phyloP scores from a whole-genome alignment of 2,888 invertebrate species.

The Heliconius cydno region DNA sequence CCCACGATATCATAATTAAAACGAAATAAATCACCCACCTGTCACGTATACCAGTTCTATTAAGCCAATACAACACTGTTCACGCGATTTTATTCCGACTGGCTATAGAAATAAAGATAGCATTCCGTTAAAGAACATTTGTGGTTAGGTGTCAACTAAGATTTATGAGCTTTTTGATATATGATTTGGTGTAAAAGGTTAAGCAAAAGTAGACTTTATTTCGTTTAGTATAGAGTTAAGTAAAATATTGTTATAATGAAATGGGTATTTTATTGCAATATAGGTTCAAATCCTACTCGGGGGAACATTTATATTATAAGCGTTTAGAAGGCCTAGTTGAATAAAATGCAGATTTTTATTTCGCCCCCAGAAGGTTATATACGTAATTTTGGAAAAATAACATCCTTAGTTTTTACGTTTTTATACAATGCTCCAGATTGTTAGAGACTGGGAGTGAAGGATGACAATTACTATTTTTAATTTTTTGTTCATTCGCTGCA shows the following conservation, averaged over 20 bases:
- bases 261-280: too few species aligned
- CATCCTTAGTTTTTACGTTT: too few species aligned
- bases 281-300: neutral
- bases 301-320: neutral
- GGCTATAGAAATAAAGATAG: neutral
- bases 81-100: neutral
- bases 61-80: slow-evolving; percentile 11
- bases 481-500: too few species aligned
- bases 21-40: slow-evolving; percentile 23
- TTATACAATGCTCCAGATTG: too few species aligned
- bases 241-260: neutral
- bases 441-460: too few species aligned
- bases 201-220: neutral
- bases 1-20: slow-evolving; percentile 25
- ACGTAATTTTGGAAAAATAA: too few species aligned
- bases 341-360: neutral
- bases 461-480: too few species aligned
- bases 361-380: too few species aligned
- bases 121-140: neutral
- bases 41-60: slow-evolving; percentile 23
- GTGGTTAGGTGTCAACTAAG: slow-evolving; percentile 25
- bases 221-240: neutral
- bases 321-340: neutral
- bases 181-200: slow-evolving; percentile 2
- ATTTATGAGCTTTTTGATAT: slow-evolving; percentile 39